A percentile compares a stretch with the other conserved stretches of the same genome.
Evolutionary conservation across 1,140 invertebrate genomes (phyloP).

Genomic region (Drosophila asahinai): DNA sequence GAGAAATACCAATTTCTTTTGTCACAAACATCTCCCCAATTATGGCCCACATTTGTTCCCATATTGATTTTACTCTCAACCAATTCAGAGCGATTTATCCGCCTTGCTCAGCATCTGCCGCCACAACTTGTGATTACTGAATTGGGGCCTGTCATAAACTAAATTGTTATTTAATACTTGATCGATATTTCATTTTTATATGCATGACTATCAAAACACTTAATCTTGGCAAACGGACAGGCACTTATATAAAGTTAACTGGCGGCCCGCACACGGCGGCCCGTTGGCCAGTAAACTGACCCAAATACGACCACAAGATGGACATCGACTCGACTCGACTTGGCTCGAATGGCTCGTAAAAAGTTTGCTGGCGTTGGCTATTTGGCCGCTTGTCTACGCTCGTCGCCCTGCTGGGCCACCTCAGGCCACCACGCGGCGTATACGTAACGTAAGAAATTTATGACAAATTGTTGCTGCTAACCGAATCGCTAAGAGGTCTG

Average conservation of each 20-base stretch:
- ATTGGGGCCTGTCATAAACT: conserved; percentile 71
- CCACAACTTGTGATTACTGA: conserved; percentile 48
- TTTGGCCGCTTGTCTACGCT: conserved; percentile 51
- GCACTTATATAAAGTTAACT: conserved; percentile 77
- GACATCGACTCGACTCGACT: conserved; percentile 61
- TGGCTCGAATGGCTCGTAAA: conserved; percentile 66
- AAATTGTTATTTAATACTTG: conserved; percentile 84
- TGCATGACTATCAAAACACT: conserved; percentile 81
- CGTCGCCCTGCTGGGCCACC: background rate
- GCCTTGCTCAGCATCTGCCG: conserved; percentile 32
- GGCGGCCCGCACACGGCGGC: conserved; percentile 29
- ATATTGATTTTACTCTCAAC: conserved; percentile 24
- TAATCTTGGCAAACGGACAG: conserved; percentile 76
- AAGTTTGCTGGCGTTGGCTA: conserved; percentile 65
- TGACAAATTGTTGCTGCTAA: conserved; percentile 82
- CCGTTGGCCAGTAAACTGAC: conserved; percentile 69
- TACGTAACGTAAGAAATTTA: conserved; percentile 63
- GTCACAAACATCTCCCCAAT: conserved; percentile 8
- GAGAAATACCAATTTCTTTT: background rate
- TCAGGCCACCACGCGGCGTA: conserved; percentile 36
- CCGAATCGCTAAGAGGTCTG: conserved; percentile 71
- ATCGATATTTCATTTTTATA: conserved; percentile 84
- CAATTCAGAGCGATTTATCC: conserved; percentile 23
- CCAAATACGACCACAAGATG: conserved; percentile 80
- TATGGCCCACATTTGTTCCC: background rate